Evolutionary conservation across 2,888 invertebrate species (phyloP).

Genomic region (Seira ritae): DNA sequence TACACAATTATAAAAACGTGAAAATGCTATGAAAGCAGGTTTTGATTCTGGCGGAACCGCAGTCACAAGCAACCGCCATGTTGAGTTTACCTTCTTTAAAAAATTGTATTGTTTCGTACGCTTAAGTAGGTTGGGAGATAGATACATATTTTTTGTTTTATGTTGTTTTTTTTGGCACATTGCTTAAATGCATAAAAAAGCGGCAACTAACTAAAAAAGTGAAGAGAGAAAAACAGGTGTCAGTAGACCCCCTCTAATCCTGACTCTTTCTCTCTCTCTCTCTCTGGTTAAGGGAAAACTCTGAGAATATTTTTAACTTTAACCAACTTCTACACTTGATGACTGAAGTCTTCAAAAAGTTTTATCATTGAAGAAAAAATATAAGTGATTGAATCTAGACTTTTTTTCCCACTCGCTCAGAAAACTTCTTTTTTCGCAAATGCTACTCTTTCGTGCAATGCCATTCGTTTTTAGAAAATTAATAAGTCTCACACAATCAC

Average conservation of each 20-base stretch:
- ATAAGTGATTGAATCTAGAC: constrained; percentile 7
- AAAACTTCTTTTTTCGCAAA: not conserved
- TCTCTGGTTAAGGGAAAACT: no score
- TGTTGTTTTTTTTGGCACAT: no score
- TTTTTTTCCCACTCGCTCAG: not conserved
- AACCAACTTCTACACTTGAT: not conserved
- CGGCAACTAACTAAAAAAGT: not conserved
- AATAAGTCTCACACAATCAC: constrained; percentile 13
- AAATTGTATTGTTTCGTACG: no score
- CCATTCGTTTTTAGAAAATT: not conserved
- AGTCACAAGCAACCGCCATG: no score
- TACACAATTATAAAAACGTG: no score
- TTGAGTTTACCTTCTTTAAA: no score
- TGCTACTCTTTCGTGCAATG: not conserved
- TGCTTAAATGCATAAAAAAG: not conserved
- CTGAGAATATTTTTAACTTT: not conserved
- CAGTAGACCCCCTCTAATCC: not conserved
- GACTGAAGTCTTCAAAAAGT: constrained; percentile 4
- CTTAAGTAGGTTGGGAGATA: no score
- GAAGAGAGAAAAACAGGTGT: constrained; percentile 1
- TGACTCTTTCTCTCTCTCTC: no score
- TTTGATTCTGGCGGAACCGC: no score
- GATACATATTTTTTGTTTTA: no score
- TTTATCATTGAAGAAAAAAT: not conserved
- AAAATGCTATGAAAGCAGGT: no score